Conservation (phyloP, 2,113 vertebrate genomes). For the Pachypanchax playfairii region DNA sequence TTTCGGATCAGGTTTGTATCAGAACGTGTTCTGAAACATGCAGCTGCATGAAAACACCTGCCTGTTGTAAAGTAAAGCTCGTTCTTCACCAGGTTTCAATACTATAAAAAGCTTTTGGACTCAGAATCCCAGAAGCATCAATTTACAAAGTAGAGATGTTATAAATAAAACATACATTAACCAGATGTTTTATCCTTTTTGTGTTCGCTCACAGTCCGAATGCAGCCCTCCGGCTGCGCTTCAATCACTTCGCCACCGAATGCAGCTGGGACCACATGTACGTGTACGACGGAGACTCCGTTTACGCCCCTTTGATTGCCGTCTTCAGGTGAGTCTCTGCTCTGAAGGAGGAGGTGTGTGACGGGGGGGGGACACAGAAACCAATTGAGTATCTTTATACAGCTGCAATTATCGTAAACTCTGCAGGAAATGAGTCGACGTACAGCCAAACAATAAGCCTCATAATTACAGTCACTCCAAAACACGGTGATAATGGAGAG, state of each 20-base stretch:
- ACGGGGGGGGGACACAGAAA: slow-evolving; percentile 20
- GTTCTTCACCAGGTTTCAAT: too few species aligned
- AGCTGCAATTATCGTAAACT: slow-evolving; percentile 10
- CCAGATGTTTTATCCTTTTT: slow-evolving; percentile 2
- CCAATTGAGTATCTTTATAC: slow-evolving; percentile 17
- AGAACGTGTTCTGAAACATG: too few species aligned
- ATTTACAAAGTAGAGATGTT: too few species aligned
- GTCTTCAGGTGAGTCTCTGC: slow-evolving; percentile 85
- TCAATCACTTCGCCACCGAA: slow-evolving; percentile 94
- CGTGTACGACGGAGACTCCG: slow-evolving; percentile 92
- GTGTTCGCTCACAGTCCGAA: slow-evolving; percentile 80
- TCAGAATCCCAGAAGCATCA: too few species aligned
- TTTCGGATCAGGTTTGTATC: too few species aligned
- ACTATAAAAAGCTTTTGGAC: too few species aligned
- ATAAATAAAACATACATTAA: slow-evolving; percentile 21
- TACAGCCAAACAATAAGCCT: slow-evolving; percentile 29
- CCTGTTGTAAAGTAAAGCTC: too few species aligned
- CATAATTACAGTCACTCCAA: slow-evolving; percentile 29
- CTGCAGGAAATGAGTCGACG: slow-evolving; percentile 23
- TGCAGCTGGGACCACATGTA: slow-evolving; percentile 98
- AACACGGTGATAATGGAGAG: slow-evolving; percentile 22
- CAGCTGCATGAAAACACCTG: too few species aligned
- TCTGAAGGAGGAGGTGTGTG: slow-evolving; percentile 4
- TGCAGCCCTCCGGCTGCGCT: slow-evolving; percentile 88
- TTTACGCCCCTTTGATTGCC: slow-evolving; percentile 91